Conservation (phyloP, 2,797 vertebrate genomes). For the Galaxias olidus region DNA sequence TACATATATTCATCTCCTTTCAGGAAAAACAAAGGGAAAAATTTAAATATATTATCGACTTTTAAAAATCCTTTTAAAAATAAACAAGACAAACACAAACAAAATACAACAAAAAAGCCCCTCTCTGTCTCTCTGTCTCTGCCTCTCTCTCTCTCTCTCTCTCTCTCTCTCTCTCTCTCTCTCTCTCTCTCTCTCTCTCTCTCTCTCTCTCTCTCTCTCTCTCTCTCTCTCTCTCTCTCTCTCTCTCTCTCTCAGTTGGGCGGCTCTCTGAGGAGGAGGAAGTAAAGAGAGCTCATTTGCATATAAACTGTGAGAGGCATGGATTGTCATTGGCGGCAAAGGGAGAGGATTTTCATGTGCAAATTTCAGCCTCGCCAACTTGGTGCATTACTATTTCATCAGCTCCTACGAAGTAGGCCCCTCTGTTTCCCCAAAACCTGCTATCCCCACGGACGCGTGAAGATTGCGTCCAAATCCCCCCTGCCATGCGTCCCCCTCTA, state of each 20-base stretch:
- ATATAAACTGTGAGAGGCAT: constrained; percentile 76
- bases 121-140: constrained; percentile 62
- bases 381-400: constrained; percentile 81
- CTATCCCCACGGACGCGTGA: constrained; percentile 65
- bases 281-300: constrained; percentile 65
- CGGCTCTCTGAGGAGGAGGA: constrained; percentile 66
- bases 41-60: constrained; percentile 78
- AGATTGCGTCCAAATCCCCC: constrained; percentile 69
- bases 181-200: constrained; percentile 21
- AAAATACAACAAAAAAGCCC: constrained; percentile 77
- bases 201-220: background rate
- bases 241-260: constrained; percentile 46
- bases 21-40: constrained; percentile 69
- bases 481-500: constrained; percentile 48
- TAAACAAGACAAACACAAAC: constrained; percentile 79
- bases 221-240: background rate
- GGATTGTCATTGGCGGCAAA: constrained; percentile 70
- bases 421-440: constrained; percentile 58
- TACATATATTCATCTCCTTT: constrained; percentile 55
- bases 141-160: constrained; percentile 32
- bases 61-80: constrained; percentile 75
- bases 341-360: constrained; percentile 79
- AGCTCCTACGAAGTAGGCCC: constrained; percentile 60
- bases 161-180: constrained; percentile 24
- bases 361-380: constrained; percentile 77